Conservation (phyloP, 2,113 vertebrate genomes). For the Aplodontia rufa region DNA sequence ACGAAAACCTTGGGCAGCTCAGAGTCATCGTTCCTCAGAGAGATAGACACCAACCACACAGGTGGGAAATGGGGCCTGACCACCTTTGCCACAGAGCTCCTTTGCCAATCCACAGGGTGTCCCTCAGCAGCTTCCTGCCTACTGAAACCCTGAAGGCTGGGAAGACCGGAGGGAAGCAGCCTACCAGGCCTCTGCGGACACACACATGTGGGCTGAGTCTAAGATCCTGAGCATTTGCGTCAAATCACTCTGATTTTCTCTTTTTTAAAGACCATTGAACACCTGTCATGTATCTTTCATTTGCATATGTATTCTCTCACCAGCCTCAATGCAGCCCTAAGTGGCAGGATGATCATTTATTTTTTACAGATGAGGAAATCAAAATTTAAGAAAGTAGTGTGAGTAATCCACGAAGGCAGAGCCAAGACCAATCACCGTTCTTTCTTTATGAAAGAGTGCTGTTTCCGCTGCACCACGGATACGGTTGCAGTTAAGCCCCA, state of each 20-base stretch:
- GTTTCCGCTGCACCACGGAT: not conserved
- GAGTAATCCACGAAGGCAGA: not conserved
- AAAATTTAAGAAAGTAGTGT: not conserved
- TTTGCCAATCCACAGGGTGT: not conserved
- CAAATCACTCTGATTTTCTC: not conserved
- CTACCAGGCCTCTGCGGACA: not conserved
- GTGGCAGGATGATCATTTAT: not conserved
- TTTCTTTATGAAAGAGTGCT: not conserved
- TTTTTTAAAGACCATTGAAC: not conserved
- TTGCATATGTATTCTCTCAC: not conserved
- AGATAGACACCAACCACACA: not conserved
- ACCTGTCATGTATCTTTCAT: not conserved
- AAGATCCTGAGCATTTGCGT: not conserved
- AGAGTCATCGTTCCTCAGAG: not conserved
- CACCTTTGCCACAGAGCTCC: not conserved
- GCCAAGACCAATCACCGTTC: not conserved
- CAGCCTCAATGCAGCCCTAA: not conserved
- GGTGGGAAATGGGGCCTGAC: not conserved
- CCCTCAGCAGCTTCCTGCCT: not conserved
- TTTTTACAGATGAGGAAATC: not conserved
- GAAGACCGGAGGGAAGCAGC: not conserved
- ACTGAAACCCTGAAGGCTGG: not conserved
- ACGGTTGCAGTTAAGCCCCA: not conserved
- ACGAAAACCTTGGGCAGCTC: not conserved
- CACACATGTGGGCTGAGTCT: not conserved